Percentiles rank a stretch among this genome's conserved stretches.
These are phyloP conservation scores for Heliconius nattereri DNA, from an alignment of 1,140 invertebrate species.

Conservation along the genomic window DNA sequence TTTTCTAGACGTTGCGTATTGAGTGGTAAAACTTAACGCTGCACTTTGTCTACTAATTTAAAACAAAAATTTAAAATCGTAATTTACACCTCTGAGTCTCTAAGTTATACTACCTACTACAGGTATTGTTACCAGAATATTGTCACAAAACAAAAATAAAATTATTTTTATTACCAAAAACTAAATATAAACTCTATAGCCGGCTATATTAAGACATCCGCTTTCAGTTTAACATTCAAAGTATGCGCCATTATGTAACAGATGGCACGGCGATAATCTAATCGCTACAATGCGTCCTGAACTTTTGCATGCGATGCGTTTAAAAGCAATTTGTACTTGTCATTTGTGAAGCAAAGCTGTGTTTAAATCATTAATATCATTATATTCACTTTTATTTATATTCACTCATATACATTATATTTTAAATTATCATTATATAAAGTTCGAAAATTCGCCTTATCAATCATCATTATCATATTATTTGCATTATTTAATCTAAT, in stretches of 20 bases:
- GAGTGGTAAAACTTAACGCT: too few relatives aligned
- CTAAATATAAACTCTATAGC: background rate
- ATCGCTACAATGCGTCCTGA: slow-evolving; percentile 52
- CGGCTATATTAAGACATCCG: slow-evolving; percentile 25
- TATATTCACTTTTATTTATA: slow-evolving; percentile 23
- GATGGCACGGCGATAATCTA: slow-evolving; percentile 59
- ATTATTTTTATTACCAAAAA: background rate
- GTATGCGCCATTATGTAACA: slow-evolving; percentile 46
- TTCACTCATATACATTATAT: slow-evolving; percentile 5
- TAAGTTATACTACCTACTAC: too few relatives aligned
- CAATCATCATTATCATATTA: too few relatives aligned
- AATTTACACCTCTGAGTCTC: too few relatives aligned
- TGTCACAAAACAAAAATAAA: background rate
- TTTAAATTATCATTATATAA: background rate
- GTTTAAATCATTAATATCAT: slow-evolving; percentile 27
- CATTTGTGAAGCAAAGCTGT: slow-evolving; percentile 28
- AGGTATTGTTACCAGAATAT: too few relatives aligned
- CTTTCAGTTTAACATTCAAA: slow-evolving; percentile 37
- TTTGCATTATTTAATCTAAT: too few relatives aligned
- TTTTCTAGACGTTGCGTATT: too few relatives aligned
- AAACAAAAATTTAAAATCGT: too few relatives aligned
- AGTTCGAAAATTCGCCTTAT: too few relatives aligned
- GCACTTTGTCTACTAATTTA: too few relatives aligned
- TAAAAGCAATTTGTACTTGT: slow-evolving; percentile 39
- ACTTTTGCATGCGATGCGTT: slow-evolving; percentile 49